Percentiles rank a stretch among this genome's conserved stretches.
Evolutionary conservation across 2,113 vertebrate genomes (phyloP).

Genomic region (Cephalophus harveyi): DNA sequence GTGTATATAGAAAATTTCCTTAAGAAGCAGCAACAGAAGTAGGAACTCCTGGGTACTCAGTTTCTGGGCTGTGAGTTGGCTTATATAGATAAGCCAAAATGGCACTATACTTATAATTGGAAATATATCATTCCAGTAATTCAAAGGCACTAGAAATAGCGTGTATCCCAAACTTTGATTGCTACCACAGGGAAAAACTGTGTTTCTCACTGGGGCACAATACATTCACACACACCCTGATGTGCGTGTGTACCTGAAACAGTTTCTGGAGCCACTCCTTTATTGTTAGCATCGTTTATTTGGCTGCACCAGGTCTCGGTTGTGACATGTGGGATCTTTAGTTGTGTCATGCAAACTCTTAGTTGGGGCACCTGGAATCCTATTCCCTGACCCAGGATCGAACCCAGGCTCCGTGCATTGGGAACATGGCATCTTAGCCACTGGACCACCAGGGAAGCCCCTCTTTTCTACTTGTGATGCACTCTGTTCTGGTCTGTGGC

Average conservation of each 20-base stretch:
- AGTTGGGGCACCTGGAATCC: background rate
- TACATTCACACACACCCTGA: background rate
- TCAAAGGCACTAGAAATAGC: background rate
- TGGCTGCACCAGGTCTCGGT: background rate
- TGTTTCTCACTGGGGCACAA: background rate
- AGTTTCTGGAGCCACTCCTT: background rate
- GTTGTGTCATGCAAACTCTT: background rate
- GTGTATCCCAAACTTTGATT: background rate
- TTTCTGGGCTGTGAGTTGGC: background rate
- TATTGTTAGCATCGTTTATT: background rate
- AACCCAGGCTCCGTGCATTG: background rate
- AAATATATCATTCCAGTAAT: background rate
- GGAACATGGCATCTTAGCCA: background rate
- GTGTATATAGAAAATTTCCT: background rate
- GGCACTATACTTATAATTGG: background rate
- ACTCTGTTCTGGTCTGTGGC: background rate
- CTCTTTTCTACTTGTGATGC: background rate
- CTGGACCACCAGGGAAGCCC: background rate
- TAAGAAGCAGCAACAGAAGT: background rate
- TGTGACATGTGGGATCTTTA: background rate
- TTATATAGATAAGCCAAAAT: background rate
- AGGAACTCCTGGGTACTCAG: background rate
- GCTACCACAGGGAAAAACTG: background rate
- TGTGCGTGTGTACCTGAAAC: too few relatives aligned
- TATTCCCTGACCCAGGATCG: background rate